Evolutionary conservation across 2,113 vertebrate species (phyloP).

Genomic region (Sturnira hondurensis): DNA sequence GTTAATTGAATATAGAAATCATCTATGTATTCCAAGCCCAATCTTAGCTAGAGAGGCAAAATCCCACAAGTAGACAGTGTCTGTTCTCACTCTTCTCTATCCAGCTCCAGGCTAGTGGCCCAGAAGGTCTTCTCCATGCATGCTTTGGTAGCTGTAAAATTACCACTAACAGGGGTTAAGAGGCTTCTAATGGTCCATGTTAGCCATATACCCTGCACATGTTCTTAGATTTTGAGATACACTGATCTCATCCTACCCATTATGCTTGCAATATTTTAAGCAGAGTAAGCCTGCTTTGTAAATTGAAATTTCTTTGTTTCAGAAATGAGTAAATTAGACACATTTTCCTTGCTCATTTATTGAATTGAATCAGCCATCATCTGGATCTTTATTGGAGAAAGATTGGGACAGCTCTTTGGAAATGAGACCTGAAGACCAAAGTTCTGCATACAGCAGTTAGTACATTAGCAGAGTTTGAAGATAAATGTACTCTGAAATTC

Average conservation of each 20-base stretch:
- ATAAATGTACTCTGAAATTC: not conserved
- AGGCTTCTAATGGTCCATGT: not conserved
- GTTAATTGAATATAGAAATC: not conserved
- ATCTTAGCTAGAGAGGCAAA: not conserved
- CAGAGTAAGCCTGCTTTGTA: not conserved
- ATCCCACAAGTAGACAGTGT: not conserved
- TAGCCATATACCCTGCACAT: not conserved
- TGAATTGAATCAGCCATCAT: conserved; percentile 61
- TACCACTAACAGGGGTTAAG: not conserved
- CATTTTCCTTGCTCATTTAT: conserved; percentile 16
- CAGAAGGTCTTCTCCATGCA: fast-evolving
- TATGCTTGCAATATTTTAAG: conserved; percentile 21
- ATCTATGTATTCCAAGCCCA: not conserved
- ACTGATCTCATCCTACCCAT: not conserved
- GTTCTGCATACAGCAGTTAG: not conserved
- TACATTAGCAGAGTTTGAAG: not conserved
- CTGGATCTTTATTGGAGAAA: conserved; percentile 56
- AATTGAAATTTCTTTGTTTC: conserved; percentile 47
- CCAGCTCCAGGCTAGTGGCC: not conserved
- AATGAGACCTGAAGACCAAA: not conserved
- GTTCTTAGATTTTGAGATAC: not conserved
- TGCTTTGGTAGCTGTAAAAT: not conserved
- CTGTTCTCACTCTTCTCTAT: not conserved
- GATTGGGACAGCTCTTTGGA: not conserved
- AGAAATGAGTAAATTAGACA: conserved; percentile 30